phyloP scores from a whole-genome alignment of 2,797 vertebrate genomes.

The Pangasius krempfi region DNA sequence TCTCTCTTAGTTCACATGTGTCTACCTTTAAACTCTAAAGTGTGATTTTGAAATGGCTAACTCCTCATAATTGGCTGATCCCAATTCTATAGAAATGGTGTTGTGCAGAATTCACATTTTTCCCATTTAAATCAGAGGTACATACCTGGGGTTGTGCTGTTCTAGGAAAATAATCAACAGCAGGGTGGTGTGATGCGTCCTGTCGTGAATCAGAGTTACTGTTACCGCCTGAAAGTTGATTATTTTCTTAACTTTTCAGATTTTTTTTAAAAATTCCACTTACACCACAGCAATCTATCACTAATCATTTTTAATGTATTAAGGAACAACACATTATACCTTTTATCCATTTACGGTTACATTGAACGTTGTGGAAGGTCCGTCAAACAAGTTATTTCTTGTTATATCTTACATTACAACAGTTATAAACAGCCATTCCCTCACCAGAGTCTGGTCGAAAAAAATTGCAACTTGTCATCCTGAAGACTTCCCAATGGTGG shows the following conservation, averaged over 20 bases:
- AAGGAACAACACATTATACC: too few species aligned
- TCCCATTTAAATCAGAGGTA: not conserved
- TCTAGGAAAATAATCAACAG: not conserved
- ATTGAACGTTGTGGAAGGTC: too few species aligned
- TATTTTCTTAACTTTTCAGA: not conserved
- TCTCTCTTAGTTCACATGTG: not conserved
- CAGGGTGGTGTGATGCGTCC: not conserved
- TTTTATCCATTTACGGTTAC: too few species aligned
- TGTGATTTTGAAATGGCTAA: not conserved
- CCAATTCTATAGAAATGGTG: not conserved
- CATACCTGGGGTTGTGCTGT: not conserved
- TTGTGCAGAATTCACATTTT: not conserved
- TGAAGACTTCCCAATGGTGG: too few species aligned
- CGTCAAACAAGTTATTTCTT: too few species aligned
- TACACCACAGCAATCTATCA: too few species aligned
- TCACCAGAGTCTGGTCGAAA: too few species aligned
- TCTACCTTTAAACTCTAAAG: not conserved
- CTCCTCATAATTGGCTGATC: not conserved
- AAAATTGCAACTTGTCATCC: too few species aligned
- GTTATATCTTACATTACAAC: too few species aligned
- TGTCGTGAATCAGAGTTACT: not conserved
- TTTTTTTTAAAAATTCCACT: not conserved
- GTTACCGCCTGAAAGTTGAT: not conserved
- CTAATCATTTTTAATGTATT: too few species aligned
- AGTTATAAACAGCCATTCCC: too few species aligned